Base-by-base conservation (phyloP, 2,797 vertebrate species). In the Florisuga fusca region DNA sequence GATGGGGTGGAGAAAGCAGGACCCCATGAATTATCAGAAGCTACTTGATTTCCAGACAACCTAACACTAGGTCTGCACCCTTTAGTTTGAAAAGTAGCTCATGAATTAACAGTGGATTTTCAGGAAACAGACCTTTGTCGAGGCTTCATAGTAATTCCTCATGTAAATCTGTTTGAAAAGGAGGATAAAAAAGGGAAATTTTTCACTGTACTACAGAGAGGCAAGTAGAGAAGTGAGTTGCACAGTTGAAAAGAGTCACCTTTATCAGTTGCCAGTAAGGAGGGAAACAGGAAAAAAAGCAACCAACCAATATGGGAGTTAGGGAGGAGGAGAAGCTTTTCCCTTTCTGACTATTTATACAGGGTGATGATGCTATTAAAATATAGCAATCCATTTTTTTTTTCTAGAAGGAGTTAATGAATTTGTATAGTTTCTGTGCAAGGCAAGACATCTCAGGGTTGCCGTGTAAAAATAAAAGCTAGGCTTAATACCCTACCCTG, bases 401-500 rank as follows among this genome's bases (percentile, higher is more conserved):
- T 75, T 94, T 88, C 87, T 94, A 96, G 94, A 62, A 96, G 91
- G 92, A 89, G 96, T 96, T 95, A 95, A 96, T 95, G 93, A 93
- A 95, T 94, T 93, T 92, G 95, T 94, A 93, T 96, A 94, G 90
- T 84, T 82, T 85, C 92, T 93, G 90, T 95, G 89, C 94, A 89
- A 96, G 96, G 94, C 87, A 87, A 91, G 94, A 94, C 86, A 89
- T 91, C 94, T 96, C 93, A 95, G 96, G 95, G 89, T 97, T 96
- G 96, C 93, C 26, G 16, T 97, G 96, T 97, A 97, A 94, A 95
- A 92, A 96, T 93, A 95, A 91, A 96, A 96, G 91, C 95, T 91
- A 95, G 96, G 95, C 96, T 96, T 91, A 92, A 62, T 96, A 84
- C 90, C 89, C 87, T 97, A 94, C 93, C 91, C 92, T 89, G 93